Conservation (phyloP, 1,140 invertebrate species). For the Dinoponera quadriceps region DNA sequence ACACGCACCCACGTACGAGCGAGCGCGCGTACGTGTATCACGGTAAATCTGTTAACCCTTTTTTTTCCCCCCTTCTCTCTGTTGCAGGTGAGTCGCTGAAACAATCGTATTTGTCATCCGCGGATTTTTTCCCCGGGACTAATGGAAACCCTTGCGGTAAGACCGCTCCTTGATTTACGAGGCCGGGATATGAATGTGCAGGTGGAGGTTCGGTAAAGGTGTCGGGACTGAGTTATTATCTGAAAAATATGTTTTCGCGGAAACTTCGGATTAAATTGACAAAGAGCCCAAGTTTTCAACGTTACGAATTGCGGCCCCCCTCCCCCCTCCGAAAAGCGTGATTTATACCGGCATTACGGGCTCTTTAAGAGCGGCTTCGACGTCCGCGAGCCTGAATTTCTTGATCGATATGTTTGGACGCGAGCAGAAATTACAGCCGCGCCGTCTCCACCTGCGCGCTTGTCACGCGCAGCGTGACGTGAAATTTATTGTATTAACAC, state of each 20-base stretch:
- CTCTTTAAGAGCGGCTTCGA: constrained; percentile 64
- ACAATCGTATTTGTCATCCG: constrained; percentile 76
- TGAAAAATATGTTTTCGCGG: constrained; percentile 75
- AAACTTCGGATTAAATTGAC: constrained; percentile 76
- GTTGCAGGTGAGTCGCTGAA: constrained; percentile 74
- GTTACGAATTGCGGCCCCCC: constrained; percentile 67
- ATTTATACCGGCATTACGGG: constrained; percentile 70
- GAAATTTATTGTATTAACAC: background rate
- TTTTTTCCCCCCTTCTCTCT: constrained; percentile 50
- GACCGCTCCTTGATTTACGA: constrained; percentile 74
- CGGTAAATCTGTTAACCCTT: constrained; percentile 22
- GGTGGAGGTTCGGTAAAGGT: constrained; percentile 69
- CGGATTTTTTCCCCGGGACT: constrained; percentile 71
- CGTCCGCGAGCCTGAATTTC: constrained; percentile 40
- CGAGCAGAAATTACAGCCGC: constrained; percentile 20
- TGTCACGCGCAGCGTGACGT: background rate
- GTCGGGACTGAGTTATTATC: constrained; percentile 74
- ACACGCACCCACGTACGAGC: background rate
- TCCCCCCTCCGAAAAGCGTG: no score
- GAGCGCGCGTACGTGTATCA: background rate
- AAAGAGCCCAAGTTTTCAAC: constrained; percentile 74
- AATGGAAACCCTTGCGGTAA: constrained; percentile 75
- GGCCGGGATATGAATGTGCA: constrained; percentile 73
- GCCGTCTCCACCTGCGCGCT: background rate
- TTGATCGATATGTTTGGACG: constrained; percentile 48